A percentile compares a stretch with the other conserved stretches of the same genome.
Evolutionary conservation across 2,888 invertebrate species (phyloP).

Genomic region (Caenorhabditis afra): DNA sequence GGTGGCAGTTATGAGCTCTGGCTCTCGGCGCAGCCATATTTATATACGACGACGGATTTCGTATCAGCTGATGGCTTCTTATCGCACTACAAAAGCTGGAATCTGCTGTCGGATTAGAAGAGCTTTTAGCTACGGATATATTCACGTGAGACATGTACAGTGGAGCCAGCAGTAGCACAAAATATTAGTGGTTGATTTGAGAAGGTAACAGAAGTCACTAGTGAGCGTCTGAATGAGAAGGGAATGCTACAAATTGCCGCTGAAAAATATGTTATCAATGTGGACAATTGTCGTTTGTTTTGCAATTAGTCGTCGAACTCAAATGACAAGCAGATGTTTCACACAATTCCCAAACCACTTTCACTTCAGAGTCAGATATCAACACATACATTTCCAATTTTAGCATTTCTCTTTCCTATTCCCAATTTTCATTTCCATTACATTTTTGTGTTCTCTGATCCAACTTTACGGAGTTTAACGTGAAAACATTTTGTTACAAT

Average conservation of each 20-base stretch:
- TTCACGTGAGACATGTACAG: background rate
- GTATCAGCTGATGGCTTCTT: constrained; percentile 40
- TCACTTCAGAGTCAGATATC: too few relatives aligned
- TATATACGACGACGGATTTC: constrained; percentile 14
- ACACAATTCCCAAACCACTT: too few relatives aligned
- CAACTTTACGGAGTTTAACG: too few relatives aligned
- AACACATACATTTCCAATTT: too few relatives aligned
- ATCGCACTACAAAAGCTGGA: constrained; percentile 5
- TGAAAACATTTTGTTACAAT: too few relatives aligned
- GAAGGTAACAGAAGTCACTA: background rate
- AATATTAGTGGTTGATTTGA: too few relatives aligned
- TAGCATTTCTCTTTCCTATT: too few relatives aligned
- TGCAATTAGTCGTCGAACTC: too few relatives aligned
- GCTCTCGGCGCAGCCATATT: background rate
- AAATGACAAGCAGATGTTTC: too few relatives aligned
- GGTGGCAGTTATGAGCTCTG: background rate
- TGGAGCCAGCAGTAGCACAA: background rate
- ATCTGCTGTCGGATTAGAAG: constrained; percentile 16
- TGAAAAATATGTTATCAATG: background rate
- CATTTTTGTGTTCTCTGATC: too few relatives aligned
- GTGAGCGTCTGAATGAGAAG: background rate
- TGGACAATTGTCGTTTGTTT: background rate
- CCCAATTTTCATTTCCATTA: too few relatives aligned
- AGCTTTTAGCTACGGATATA: background rate
- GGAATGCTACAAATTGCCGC: background rate